These are phyloP conservation scores for Acrobasis suavella DNA, from an alignment of 2,888 invertebrate species.

Conservation along the genomic window DNA sequence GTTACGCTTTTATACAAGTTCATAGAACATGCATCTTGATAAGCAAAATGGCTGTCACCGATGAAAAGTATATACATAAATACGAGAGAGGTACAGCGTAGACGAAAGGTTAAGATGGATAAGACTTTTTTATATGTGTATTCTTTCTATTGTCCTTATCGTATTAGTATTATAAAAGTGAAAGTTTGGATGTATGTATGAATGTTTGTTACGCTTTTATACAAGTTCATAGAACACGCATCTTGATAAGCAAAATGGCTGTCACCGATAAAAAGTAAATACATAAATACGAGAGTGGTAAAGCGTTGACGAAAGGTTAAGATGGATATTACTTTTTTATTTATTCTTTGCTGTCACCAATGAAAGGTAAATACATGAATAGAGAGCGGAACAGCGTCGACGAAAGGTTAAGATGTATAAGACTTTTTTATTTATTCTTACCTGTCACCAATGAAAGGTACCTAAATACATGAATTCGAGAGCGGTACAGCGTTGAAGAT, in stretches of 20 bases:
- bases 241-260: constrained; percentile 71
- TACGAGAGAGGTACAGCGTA: constrained; percentile 58
- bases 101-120: constrained; percentile 42
- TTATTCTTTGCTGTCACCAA: constrained; percentile 50
- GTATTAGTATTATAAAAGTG: too few relatives aligned
- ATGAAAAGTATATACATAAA: constrained; percentile 71
- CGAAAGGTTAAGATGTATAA: too few relatives aligned
- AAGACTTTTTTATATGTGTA: constrained; percentile 26
- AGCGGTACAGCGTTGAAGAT: too few relatives aligned
- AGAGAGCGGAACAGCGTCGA: too few relatives aligned
- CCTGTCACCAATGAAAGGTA: too few relatives aligned
- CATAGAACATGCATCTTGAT: constrained; percentile 53
- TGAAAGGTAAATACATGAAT: too few relatives aligned
- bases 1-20: too few relatives aligned
- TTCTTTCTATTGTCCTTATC: constrained; percentile 13
- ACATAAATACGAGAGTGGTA: constrained; percentile 63
- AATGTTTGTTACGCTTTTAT: too few relatives aligned
- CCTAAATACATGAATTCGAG: too few relatives aligned
- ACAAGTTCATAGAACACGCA: constrained; percentile 48
- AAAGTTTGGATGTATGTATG: too few relatives aligned
- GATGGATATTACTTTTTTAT: constrained; percentile 43
- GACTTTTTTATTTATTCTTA: too few relatives aligned
- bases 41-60: constrained; percentile 73
- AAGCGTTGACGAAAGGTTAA: constrained; percentile 42
- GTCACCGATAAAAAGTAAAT: constrained; percentile 71